A percentile compares a stretch with the other conserved stretches of the same genome.
Conservation (phyloP, 53 echinoderm and acorn worm species). For the Echinarachnius parma region DNA sequence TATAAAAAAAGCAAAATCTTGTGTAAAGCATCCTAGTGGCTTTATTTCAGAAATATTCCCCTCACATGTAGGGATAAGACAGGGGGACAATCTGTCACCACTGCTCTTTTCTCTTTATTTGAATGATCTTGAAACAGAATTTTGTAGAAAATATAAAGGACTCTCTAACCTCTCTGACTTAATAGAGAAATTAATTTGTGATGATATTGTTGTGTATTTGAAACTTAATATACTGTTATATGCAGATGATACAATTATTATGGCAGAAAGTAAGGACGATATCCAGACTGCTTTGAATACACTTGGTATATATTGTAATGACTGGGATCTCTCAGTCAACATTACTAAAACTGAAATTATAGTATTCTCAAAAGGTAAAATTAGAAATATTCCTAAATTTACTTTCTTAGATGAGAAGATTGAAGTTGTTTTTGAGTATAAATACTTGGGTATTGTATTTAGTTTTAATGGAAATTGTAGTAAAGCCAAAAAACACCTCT, state of each 20-base stretch:
- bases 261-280: not conserved
- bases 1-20: not conserved
- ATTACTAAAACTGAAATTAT: not conserved
- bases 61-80: not conserved
- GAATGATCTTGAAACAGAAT: constrained; percentile 7
- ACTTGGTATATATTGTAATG: not conserved
- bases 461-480: constrained; percentile 16
- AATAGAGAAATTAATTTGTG: constrained; percentile 1
- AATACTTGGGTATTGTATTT: constrained; percentile 16
- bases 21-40: not conserved
- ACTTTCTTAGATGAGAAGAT: not conserved
- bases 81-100: constrained; percentile 26
- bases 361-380: constrained; percentile 14
- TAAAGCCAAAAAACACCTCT: constrained; percentile 7
- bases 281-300: not conserved
- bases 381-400: not conserved
- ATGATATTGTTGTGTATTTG: not conserved
- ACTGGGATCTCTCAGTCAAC: constrained; percentile 10
- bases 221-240: constrained; percentile 1
- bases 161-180: not conserved
- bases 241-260: constrained; percentile 20
- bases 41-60: constrained; percentile 4
- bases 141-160: not conserved
- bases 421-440: constrained; percentile 10
- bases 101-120: constrained; percentile 7